Evolutionary conservation across 2,113 vertebrate species (phyloP), one percentile per base, ranked within the genome.

Genomic region (Brachionichthys hirsutus): DNA sequence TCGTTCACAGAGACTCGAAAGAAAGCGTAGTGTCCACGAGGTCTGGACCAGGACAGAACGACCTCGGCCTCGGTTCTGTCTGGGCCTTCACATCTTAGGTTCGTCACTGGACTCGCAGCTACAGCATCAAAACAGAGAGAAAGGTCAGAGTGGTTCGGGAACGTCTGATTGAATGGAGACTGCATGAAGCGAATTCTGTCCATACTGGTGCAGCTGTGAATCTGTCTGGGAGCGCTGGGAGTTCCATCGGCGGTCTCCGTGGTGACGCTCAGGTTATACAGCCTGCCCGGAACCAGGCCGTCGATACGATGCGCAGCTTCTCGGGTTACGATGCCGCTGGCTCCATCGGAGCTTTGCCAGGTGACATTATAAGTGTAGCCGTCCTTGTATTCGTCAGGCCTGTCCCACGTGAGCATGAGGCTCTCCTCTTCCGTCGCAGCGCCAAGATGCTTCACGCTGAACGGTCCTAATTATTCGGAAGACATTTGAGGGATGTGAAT

Each of bases 181-280:
- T 10, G 14, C 36, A 43, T 15, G 2, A 65, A 30, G 30, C 48
- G 0, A 14, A 51, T 35, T 1, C 4, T 47, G 51, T 13, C 19
- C 88, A 54, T 84, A 94, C 93, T 70, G 83, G 92, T 94, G 74
- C 89, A 93, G 9, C 1, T 17, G 0, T 16, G 63, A 40, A 9
- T 19, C 4, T 0, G 2, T n/a, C 0, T 1, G 12, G 85, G 12
- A 0, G 0, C 34, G 52, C 82, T 59, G 3, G 51, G 14, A 4
- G 67, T 80, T 2, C 4, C 34, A 58, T 89, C 70, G 15, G 41
- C 54, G 1, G 89, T 86, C 65, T 54, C 54, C 4, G 91, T 76
- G 56, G 70, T 86, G 50, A 94, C 88, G 2, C 0, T 49, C 1
- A 92, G 62, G 0, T 14, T 52, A 48, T 93, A 93, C 1, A 0